Evolutionary conservation across 2,113 vertebrate species (phyloP).

Genomic region (Heloderma charlesbogerti): DNA sequence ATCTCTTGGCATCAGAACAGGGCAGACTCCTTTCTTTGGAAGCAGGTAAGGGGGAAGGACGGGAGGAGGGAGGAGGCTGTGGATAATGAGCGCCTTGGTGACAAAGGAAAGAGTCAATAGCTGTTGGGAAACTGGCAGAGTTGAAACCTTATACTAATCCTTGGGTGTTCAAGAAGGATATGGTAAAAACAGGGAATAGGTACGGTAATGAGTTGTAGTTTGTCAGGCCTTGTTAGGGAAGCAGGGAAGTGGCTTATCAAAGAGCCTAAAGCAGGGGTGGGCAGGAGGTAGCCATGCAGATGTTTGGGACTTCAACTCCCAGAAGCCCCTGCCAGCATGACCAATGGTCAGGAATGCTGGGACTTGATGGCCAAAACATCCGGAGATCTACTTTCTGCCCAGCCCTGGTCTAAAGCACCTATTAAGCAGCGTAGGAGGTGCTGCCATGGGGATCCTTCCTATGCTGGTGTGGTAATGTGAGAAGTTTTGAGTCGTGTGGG

Average conservation of each 20-base stretch:
- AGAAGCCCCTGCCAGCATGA: too few relatives aligned
- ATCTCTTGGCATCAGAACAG: constrained; percentile 91
- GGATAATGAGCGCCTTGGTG: not conserved
- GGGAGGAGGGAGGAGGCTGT: not conserved
- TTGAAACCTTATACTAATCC: not conserved
- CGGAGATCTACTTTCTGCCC: not conserved
- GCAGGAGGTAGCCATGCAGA: too few relatives aligned
- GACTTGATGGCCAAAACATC: too few relatives aligned
- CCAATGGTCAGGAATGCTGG: too few relatives aligned
- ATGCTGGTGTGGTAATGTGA: too few relatives aligned
- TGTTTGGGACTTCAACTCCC: too few relatives aligned
- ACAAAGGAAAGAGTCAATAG: not conserved
- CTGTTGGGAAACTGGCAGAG: not conserved
- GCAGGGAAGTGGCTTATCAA: not conserved
- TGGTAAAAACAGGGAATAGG: not conserved
- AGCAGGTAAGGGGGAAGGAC: constrained; percentile 83
- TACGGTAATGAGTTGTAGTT: not conserved
- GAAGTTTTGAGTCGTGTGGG: not conserved
- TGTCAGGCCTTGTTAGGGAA: not conserved
- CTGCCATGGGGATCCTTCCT: not conserved
- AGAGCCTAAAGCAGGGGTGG: not conserved
- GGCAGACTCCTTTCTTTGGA: constrained; percentile 90
- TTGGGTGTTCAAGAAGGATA: not conserved
- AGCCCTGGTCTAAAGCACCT: not conserved
- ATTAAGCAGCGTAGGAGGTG: not conserved